Percentiles rank a stretch among this genome's conserved stretches.
Conservation (phyloP, 2,113 vertebrate genomes). For the Equus quagga region DNA sequence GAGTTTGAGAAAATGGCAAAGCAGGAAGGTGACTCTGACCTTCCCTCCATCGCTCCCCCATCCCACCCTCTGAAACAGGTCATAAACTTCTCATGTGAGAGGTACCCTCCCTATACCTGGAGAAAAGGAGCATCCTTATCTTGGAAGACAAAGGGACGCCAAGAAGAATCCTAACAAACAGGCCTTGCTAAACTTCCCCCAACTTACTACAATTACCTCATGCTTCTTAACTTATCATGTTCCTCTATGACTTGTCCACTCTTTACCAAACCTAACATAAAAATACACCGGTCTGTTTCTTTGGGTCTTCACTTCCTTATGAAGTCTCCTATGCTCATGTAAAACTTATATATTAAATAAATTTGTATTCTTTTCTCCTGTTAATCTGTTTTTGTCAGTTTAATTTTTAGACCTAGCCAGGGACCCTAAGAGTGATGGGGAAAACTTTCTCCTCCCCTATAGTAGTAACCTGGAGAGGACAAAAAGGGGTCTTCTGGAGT, state of each 20-base stretch:
- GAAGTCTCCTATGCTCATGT: not conserved
- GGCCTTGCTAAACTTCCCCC: not conserved
- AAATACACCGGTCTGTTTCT: not conserved
- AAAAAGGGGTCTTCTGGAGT: not conserved
- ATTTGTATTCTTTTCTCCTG: not conserved
- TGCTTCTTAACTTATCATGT: not conserved
- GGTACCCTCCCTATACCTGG: not conserved
- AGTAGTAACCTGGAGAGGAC: not conserved
- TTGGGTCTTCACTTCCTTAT: not conserved
- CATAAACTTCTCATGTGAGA: not conserved
- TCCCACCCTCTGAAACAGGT: not conserved
- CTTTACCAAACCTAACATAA: not conserved
- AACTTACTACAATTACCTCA: not conserved
- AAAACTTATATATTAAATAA: not conserved
- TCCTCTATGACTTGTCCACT: not conserved
- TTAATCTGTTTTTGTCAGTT: not conserved
- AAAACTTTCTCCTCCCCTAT: not conserved
- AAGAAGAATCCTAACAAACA: not conserved
- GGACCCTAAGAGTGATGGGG: not conserved
- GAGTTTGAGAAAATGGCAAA: not conserved
- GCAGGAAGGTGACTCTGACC: not conserved
- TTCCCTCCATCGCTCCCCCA: not conserved
- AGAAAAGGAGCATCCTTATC: not conserved
- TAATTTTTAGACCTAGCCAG: not conserved
- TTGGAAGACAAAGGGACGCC: not conserved